Evolutionary conservation across 2,113 vertebrate genomes (phyloP), one percentile per base, ranked within the genome.

Genomic region (Triplophysa tibetana): DNA sequence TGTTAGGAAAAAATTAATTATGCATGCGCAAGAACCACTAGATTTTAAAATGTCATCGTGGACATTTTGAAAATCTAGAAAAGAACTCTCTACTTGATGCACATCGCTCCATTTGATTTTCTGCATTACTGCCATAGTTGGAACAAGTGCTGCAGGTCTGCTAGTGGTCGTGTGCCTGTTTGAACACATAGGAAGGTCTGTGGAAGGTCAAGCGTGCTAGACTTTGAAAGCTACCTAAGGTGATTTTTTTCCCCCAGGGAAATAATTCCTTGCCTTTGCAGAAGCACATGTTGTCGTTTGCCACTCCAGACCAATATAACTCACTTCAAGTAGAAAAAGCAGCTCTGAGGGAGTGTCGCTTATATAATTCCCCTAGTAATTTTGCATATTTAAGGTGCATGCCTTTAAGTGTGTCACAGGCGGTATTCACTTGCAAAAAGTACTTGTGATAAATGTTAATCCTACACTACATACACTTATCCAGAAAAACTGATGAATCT

Each of bases 331-430:
- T 45, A 68, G 60, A 56, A 61, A 66, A 75, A 56, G 21, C 58
- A 76, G 24, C 52, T 23, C 43, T 23, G 26, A 70, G 56, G 43
- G 24, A 50, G 73, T 11, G 11, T 29, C 33, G 60, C 79, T 63
- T 67, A 74, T 56, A 81, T 10, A 82, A 82, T 61, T 65, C 62
- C 61, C 29, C 29, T 13, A 64, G 68, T 45, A 17, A 24, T 80
- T 62, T 68, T 61, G 43, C 74, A 68, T 74, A 69, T 78, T 77
- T 69, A 10, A 54, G 54, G 79, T 24, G 19, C 14, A 62, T 29
- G 75, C 21, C 24, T 41, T 43, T 45, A 74, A 12, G 21, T 19
- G 23, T 58, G 23, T 58, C n/a, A 58, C 54, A 38, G 38, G 38
- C 38, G 4, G 38, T 38, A 21, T 45, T 75, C 26, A 62, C 10